Evolutionary conservation across 2,888 invertebrate species (phyloP), one percentile per base, ranked within the genome.

Genomic region (Mesoligia furuncula): DNA sequence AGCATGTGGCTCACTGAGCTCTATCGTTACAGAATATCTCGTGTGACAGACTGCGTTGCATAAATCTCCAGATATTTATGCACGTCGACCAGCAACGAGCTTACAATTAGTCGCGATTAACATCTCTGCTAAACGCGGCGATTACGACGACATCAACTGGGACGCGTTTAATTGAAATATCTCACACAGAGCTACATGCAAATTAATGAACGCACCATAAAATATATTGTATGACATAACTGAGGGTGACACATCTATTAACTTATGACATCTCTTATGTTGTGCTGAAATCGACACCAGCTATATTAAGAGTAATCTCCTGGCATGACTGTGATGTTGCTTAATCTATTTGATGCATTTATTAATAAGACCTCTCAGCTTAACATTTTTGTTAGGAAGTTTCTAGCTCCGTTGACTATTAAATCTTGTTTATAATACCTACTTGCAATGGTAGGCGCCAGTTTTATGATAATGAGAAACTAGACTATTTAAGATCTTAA

Each of bases 131-230:
- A 89, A 91, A 89, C 89, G 84, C 85, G 86, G 87, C 89, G 91
- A 93, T 93, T 92, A 93, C 90, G 88, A 87, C 82, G 85, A 74
- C 87, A 61, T 71, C 79, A 90, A 87, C 87, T 79, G 79, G 89
- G 87, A 89, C 90, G 89, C 82, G 90, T 86, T 92, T 92, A 94
- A 95, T 94, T 93, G 90, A 92, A 92, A 92, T 88, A 92, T 88
- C 90, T 91, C 87, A 81, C 83, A 87, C 84, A 77, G 81, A 81
- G 77, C 79, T 84, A 87, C 92, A 94, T 94, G 93, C 93, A 94
- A 93, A 94, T 93, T 94, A 92, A 93, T 94, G 91, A 89, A 81
- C 74, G 76, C 79, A 74, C 85, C 90, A 87, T 91, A 90, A 91
- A 90, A 85, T 80, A 85, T 85, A 87, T 87, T 84, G 85, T 90